Conservation (phyloP, 1,140 invertebrate species). For the Leucophenga varia region DNA sequence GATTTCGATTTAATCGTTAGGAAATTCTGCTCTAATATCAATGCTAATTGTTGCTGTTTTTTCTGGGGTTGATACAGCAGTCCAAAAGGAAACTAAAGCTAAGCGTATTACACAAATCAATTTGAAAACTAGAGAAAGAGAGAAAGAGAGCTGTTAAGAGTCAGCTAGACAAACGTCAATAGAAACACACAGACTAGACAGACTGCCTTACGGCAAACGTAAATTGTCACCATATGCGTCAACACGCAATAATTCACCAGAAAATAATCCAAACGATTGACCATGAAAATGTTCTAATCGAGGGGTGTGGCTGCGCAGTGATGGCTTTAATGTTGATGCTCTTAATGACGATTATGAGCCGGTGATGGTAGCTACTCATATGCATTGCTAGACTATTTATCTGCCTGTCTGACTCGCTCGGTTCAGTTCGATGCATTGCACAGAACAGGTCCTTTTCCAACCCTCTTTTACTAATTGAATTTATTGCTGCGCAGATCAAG, state of each 20-base stretch:
- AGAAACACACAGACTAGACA: no score
- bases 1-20: conserved; percentile 54
- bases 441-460: not conserved
- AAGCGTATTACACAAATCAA: conserved; percentile 21
- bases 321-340: not conserved
- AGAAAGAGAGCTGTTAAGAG: conserved; percentile 6
- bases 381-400: no score
- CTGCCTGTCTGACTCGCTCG: conserved; percentile 1
- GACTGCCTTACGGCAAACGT: conserved; percentile 20
- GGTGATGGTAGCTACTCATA: no score
- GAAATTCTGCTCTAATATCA: conserved; percentile 45
- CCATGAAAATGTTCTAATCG: conserved; percentile 39
- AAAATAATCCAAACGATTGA: conserved; percentile 57
- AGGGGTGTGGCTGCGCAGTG: conserved; percentile 32
- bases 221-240: conserved; percentile 58
- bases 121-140: not conserved
- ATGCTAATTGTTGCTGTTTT: conserved; percentile 42
- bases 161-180: no score
- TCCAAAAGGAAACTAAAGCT: conserved; percentile 7
- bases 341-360: conserved; percentile 5
- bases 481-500: conserved; percentile 52
- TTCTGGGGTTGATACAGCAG: no score
- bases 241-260: conserved; percentile 58
- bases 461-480: conserved; percentile 53
- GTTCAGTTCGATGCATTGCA: not conserved